phyloP scores from a whole-genome alignment of 2,888 invertebrate species.

The Caenorhabditis imperialis region DNA sequence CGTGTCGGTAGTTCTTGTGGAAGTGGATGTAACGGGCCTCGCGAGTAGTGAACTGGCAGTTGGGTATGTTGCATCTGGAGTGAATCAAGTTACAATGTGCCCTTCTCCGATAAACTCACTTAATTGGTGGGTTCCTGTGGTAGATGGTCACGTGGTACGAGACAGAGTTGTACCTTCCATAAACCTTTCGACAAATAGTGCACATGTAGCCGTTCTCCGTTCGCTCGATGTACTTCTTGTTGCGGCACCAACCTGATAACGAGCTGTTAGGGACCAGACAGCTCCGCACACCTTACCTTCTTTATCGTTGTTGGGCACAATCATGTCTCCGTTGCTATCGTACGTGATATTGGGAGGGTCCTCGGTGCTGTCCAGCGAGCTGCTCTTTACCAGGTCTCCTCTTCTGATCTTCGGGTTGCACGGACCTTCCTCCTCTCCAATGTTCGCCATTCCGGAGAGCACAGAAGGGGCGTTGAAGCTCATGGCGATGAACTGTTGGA shows the following conservation, averaged over 20 bases:
- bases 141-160: constrained; percentile 78
- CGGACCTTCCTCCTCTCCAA: constrained; percentile 26
- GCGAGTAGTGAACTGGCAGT: constrained; percentile 77
- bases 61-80: constrained; percentile 73
- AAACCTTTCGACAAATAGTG: constrained; percentile 76
- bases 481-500: constrained; percentile 53
- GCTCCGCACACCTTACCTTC: constrained; percentile 69
- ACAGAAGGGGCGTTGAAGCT: constrained; percentile 34
- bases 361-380: constrained; percentile 36
- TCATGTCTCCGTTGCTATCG: constrained; percentile 68
- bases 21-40: constrained; percentile 77
- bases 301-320: constrained; percentile 76
- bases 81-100: neutral
- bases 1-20: constrained; percentile 78
- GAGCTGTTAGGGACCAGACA: neutral
- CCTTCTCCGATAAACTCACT: constrained; percentile 16
- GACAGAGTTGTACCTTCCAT: constrained; percentile 77
- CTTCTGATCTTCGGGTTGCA: constrained; percentile 39
- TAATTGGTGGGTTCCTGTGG: constrained; percentile 78
- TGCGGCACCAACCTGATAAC: constrained; percentile 76
- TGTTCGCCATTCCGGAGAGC: constrained; percentile 19
- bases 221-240: constrained; percentile 77
- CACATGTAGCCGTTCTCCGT: constrained; percentile 73
- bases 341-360: constrained; percentile 40
- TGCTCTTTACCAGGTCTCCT: constrained; percentile 32